Percentiles rank a stretch among this genome's conserved stretches.
These are phyloP conservation scores for Speoplatyrhinus poulsoni DNA, from an alignment of 2,113 vertebrate species.

Conservation along the genomic window DNA sequence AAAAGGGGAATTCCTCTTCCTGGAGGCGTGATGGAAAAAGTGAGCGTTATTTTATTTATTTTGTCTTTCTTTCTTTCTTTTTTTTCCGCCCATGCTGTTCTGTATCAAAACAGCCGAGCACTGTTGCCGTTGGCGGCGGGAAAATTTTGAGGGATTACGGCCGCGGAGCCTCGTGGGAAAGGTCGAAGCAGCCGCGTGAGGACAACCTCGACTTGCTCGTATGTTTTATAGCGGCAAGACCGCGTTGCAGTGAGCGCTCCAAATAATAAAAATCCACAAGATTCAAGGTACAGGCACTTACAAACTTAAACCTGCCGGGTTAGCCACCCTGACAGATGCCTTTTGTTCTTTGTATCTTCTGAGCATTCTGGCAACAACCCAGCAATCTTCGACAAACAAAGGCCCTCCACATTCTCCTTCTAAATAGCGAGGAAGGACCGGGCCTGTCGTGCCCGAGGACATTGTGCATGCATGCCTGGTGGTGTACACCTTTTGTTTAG, in stretches of 20 bases:
- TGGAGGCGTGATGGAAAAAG: constrained; percentile 66
- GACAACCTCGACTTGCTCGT: constrained; percentile 36
- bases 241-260: constrained; percentile 3
- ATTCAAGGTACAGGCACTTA: constrained; percentile 29
- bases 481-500: constrained; percentile 36
- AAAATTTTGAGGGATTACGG: constrained; percentile 75
- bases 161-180: constrained; percentile 69
- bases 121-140: constrained; percentile 67
- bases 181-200: constrained; percentile 47
- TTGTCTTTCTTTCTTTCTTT: not conserved
- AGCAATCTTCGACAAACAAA: constrained; percentile 62
- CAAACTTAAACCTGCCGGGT: constrained; percentile 47
- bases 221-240: constrained; percentile 16
- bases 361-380: constrained; percentile 48
- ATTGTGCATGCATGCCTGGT: constrained; percentile 25
- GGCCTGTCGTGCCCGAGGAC: constrained; percentile 35
- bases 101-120: constrained; percentile 64
- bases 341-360: constrained; percentile 55
- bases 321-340: constrained; percentile 35
- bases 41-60: constrained; percentile 37
- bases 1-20: constrained; percentile 68
- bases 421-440: constrained; percentile 35
- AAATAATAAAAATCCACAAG: constrained; percentile 11
- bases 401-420: constrained; percentile 47
- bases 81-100: constrained; percentile 44